phyloP scores from a whole-genome alignment of 2,113 vertebrate species.

The Oncorhynchus nerka region DNA sequence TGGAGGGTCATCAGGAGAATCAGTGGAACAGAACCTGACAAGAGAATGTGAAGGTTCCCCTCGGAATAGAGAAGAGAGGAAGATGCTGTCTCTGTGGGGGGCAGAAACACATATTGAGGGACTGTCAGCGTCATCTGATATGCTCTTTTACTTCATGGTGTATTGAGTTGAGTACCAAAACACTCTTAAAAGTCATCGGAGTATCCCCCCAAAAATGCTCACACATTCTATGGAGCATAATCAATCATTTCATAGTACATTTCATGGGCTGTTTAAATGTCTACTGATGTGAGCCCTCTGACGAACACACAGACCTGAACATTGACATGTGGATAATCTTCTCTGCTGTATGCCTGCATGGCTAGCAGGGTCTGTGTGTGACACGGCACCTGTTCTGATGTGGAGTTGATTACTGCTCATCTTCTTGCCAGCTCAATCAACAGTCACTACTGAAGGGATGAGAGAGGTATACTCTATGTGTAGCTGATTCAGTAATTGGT shows the following conservation, averaged over 20 bases:
- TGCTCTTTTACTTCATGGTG: no score
- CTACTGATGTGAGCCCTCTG: constrained; percentile 46
- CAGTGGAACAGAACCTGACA: constrained; percentile 70
- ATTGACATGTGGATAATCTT: constrained; percentile 50
- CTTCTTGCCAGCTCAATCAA: constrained; percentile 62
- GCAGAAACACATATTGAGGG: no score
- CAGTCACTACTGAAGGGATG: constrained; percentile 51
- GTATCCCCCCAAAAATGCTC: background rate
- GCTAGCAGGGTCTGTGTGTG: constrained; percentile 51
- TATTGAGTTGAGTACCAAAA: no score
- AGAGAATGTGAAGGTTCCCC: constrained; percentile 58
- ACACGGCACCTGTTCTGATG: constrained; percentile 62
- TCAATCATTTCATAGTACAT: constrained; percentile 37
- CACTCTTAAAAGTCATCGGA: no score
- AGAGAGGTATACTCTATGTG: constrained; percentile 53
- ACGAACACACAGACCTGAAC: constrained; percentile 43
- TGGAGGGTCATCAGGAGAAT: constrained; percentile 54
- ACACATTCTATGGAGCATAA: constrained; percentile 20
- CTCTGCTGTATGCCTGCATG: constrained; percentile 47
- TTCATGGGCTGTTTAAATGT: constrained; percentile 40
- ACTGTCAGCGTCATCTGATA: no score
- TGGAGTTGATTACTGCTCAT: constrained; percentile 69
- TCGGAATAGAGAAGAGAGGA: constrained; percentile 38
- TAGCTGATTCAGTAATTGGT: constrained; percentile 53
- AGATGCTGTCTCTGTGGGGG: no score